These are phyloP conservation scores for Sarcophaga bullata DNA, from an alignment of 1,140 invertebrate genomes.

Conservation along the genomic window DNA sequence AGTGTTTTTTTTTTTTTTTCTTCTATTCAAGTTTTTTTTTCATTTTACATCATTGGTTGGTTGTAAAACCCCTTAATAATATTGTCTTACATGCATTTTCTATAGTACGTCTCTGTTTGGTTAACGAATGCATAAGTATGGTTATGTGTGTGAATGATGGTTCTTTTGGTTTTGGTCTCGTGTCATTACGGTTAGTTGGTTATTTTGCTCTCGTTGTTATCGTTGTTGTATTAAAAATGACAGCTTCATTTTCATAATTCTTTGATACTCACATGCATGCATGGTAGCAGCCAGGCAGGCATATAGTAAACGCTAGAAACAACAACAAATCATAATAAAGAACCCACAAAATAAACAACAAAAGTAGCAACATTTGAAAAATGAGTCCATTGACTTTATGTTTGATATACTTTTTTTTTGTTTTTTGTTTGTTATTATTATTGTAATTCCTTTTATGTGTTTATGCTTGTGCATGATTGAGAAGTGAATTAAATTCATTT, in stretches of 20 bases:
- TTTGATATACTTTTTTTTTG: neutral
- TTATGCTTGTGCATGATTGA: too few relatives aligned
- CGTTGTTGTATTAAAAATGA: neutral
- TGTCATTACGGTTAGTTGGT: slow-evolving; percentile 7
- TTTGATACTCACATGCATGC: neutral
- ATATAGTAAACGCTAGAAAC: too few relatives aligned
- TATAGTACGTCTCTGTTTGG: neutral
- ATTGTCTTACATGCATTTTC: neutral
- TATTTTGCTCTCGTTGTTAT: neutral
- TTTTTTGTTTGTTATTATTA: neutral
- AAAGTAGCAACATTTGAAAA: slow-evolving; percentile 34
- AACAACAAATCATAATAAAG: neutral
- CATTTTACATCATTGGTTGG: too few relatives aligned
- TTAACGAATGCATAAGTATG: neutral
- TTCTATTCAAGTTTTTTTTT: too few relatives aligned
- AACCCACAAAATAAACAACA: slow-evolving; percentile 16
- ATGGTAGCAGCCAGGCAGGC: neutral
- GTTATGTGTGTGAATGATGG: neutral
- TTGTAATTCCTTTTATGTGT: neutral
- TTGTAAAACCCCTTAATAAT: too few relatives aligned
- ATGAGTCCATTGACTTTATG: slow-evolving; percentile 53
- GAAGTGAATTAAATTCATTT: neutral
- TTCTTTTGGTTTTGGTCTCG: neutral
- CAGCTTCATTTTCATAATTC: slow-evolving; percentile 21
- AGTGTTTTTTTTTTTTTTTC: too few relatives aligned